Evolutionary conservation across 1,140 invertebrate species (phyloP).

Genomic region (Calephelis nemesis): DNA sequence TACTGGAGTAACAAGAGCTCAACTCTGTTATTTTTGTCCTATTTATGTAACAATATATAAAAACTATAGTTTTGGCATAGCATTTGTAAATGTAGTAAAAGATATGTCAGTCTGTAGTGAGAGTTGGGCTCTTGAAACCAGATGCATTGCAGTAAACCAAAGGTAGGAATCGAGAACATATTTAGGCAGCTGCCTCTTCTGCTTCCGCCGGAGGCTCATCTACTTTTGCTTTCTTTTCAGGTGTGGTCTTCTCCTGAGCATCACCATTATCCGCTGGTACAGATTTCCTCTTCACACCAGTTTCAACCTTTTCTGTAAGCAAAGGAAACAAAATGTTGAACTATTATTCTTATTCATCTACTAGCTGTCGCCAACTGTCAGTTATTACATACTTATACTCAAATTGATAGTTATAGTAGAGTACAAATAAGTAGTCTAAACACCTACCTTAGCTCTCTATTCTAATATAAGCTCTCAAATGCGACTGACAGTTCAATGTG

Average conservation of each 20-base stretch:
- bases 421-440: too few species aligned
- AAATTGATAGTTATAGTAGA: too few species aligned
- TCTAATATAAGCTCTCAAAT: too few species aligned
- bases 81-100: constrained; percentile 37
- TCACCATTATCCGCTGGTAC: constrained; percentile 79
- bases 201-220: constrained; percentile 81
- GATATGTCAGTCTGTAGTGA: constrained; percentile 29
- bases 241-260: constrained; percentile 81
- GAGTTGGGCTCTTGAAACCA: constrained; percentile 69
- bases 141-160: constrained; percentile 77
- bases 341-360: too few species aligned
- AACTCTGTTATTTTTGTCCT: constrained; percentile 52
- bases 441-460: too few species aligned
- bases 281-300: constrained; percentile 86
- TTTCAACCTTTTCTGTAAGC: constrained; percentile 63
- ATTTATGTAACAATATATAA: constrained; percentile 59
- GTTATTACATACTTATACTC: too few species aligned
- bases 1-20: constrained; percentile 67
- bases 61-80: constrained; percentile 63
- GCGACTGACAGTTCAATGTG: too few species aligned
- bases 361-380: too few species aligned
- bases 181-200: constrained; percentile 84
- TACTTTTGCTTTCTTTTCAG: constrained; percentile 87
- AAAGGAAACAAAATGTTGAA: constrained; percentile 3
- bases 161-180: constrained; percentile 25